Evolutionary conservation across 2,113 vertebrate genomes (phyloP).

Genomic region (Lipotes vexillifer): DNA sequence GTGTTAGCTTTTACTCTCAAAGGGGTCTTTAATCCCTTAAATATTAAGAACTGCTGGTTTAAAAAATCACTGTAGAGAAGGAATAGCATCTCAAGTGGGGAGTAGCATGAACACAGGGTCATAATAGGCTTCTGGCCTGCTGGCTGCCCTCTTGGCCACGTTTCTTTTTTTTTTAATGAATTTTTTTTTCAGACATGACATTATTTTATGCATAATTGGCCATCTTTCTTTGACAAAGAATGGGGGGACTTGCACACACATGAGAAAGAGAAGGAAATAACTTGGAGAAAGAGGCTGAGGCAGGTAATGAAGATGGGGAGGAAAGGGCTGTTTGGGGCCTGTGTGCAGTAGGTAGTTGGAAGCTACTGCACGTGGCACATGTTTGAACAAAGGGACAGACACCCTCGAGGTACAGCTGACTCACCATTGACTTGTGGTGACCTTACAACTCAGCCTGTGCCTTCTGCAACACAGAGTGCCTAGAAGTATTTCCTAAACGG

Average conservation of each 20-base stretch:
- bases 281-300: not conserved
- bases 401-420: accelerated
- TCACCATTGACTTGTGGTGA: no score
- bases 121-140: not conserved
- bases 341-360: not conserved
- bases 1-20: not conserved
- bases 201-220: no score
- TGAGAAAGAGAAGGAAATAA: not conserved
- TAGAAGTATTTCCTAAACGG: not conserved
- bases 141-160: not conserved
- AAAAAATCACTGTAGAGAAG: not conserved
- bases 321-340: not conserved
- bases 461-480: not conserved
- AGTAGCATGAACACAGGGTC: no score
- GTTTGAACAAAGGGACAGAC: not conserved
- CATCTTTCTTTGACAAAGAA: not conserved
- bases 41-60: not conserved
- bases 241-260: not conserved
- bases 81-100: not conserved
- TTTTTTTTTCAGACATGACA: no score
- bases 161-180: no score
- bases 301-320: not conserved
- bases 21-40: not conserved
- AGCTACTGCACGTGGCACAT: not conserved
- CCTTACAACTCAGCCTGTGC: not conserved